phyloP scores from a whole-genome alignment of 2,888 invertebrate species.

The Morinoia aosen region DNA sequence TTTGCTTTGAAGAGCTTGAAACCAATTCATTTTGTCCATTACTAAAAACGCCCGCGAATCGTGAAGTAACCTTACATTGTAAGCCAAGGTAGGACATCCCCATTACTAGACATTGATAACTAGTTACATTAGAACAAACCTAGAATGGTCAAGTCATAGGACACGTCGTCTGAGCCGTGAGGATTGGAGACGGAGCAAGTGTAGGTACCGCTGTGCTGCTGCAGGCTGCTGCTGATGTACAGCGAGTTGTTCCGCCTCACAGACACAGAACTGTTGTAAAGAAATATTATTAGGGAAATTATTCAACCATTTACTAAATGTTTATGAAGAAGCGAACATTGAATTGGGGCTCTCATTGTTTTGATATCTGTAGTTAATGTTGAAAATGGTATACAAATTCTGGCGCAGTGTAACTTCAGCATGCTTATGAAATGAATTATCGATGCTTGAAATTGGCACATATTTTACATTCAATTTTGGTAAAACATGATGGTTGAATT shows the following conservation, averaged over 20 bases:
- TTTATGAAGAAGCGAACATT: neutral
- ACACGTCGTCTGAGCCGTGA: constrained; percentile 59
- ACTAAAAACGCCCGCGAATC: no score
- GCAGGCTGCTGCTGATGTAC: constrained; percentile 56
- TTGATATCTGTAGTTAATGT: no score
- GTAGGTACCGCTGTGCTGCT: constrained; percentile 59
- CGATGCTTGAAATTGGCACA: no score
- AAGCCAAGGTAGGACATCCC: neutral
- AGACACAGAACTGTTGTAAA: constrained; percentile 14
- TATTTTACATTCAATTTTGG: no score
- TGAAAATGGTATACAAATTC: no score
- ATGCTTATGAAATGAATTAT: no score
- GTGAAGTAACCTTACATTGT: neutral
- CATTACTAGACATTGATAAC: neutral
- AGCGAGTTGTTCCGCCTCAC: constrained; percentile 60
- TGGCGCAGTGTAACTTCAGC: no score
- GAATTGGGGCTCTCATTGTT: no score
- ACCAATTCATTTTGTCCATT: no score
- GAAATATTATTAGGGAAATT: neutral
- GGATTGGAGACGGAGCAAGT: constrained; percentile 57
- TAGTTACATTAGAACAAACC: neutral
- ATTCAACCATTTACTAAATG: neutral
- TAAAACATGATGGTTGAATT: no score
- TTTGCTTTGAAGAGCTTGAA: no score
- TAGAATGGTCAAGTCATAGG: constrained; percentile 56